Percentiles rank a stretch among this genome's conserved stretches.
Conservation (phyloP, 2,888 invertebrate species). For the Cataglyphis cursor region DNA sequence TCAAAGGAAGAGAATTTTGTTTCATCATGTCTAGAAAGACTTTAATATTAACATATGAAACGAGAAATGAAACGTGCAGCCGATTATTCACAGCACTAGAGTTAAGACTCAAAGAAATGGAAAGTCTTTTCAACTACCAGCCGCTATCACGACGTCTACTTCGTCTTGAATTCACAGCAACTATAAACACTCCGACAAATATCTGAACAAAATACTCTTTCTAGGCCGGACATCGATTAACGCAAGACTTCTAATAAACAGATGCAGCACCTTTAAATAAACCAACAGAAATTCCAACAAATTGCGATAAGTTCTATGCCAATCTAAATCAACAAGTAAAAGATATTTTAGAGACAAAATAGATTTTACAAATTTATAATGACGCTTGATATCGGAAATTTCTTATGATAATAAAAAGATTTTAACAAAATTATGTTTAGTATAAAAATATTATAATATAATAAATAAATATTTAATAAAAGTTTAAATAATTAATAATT, state of each 20-base stretch:
- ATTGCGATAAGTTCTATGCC: not conserved
- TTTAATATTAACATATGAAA: slow-evolving; percentile 48
- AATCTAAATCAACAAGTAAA: not conserved
- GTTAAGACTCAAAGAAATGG: slow-evolving; percentile 48
- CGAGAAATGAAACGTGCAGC: not conserved
- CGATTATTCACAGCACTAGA: slow-evolving; percentile 12
- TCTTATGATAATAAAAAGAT: not conserved
- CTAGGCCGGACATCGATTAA: slow-evolving; percentile 44
- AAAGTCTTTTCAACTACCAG: slow-evolving; percentile 48
- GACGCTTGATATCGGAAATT: not conserved
- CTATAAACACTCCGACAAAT: slow-evolving; percentile 22
- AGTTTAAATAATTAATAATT: too few species aligned
- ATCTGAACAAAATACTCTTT: slow-evolving; percentile 36
- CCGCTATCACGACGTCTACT: slow-evolving; percentile 1
- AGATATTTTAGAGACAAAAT: not conserved
- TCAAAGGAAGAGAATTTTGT: slow-evolving; percentile 17
- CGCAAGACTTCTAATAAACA: slow-evolving; percentile 32
- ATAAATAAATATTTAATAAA: too few species aligned
- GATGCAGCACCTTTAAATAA: not conserved
- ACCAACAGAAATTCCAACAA: not conserved
- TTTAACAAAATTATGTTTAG: not conserved
- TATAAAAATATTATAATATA: not conserved
- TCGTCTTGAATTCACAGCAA: slow-evolving; percentile 16
- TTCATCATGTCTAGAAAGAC: slow-evolving; percentile 1
- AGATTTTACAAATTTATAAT: not conserved